Evolutionary conservation across 2,888 invertebrate genomes (phyloP).

Genomic region (Latrodectus hesperus): DNA sequence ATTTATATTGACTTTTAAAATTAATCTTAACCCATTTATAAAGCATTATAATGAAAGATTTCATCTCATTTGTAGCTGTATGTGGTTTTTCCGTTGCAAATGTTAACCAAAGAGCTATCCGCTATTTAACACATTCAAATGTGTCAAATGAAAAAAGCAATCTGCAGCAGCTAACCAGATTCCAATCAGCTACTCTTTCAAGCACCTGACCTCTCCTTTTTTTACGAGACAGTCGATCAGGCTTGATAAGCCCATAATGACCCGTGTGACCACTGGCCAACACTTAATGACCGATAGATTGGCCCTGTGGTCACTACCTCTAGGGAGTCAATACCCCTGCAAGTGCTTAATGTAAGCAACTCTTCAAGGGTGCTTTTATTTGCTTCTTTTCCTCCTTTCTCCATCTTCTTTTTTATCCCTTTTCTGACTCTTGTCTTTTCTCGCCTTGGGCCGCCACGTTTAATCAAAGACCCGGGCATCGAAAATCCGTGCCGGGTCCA

Average conservation of each 20-base stretch:
- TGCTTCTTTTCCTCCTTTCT: neutral
- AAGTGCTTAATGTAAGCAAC: slow-evolving; percentile 67
- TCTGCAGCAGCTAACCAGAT: slow-evolving; percentile 46
- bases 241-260: slow-evolving; percentile 68
- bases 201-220: slow-evolving; percentile 13
- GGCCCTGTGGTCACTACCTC: slow-evolving; percentile 67
- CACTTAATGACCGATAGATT: slow-evolving; percentile 66
- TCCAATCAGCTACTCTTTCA: slow-evolving; percentile 60
- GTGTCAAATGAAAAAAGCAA: too few species aligned
- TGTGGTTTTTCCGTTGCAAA: too few species aligned
- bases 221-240: slow-evolving; percentile 68
- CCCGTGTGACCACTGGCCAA: slow-evolving; percentile 59
- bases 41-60: too few species aligned
- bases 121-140: too few species aligned
- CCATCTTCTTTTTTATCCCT: slow-evolving; percentile 6
- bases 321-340: slow-evolving; percentile 61
- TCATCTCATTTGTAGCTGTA: too few species aligned
- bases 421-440: slow-evolving; percentile 2
- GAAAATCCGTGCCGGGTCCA: neutral
- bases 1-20: too few species aligned
- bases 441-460: slow-evolving; percentile 28
- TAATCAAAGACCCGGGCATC: slow-evolving; percentile 31
- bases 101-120: neutral
- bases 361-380: slow-evolving; percentile 30
- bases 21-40: too few species aligned